phyloP scores from a whole-genome alignment of 2,888 invertebrate genomes.

The Tetranychus piercei region DNA sequence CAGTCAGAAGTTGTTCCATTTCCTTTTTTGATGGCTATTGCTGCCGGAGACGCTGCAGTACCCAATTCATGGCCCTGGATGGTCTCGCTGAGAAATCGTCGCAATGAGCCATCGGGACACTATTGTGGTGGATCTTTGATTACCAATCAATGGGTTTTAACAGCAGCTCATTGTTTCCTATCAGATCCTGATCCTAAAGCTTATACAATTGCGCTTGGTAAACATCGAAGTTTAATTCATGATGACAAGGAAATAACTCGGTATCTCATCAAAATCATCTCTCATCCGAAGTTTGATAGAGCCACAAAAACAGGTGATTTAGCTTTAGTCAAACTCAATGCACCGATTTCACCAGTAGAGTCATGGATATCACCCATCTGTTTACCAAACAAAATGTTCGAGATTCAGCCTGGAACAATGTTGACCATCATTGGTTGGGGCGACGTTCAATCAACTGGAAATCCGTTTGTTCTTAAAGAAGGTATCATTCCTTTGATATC shows the following conservation, averaged over 20 bases:
- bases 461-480: conserved; percentile 24
- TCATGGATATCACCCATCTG: conserved; percentile 22
- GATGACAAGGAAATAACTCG: conserved; percentile 25
- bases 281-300: conserved; percentile 23
- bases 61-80: conserved; percentile 27
- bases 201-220: conserved; percentile 24
- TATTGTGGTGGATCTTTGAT: conserved; percentile 25
- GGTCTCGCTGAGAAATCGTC: conserved; percentile 20
- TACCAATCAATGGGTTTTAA: conserved; percentile 25
- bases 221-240: conserved; percentile 23
- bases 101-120: conserved; percentile 23
- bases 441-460: conserved; percentile 23
- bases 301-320: conserved; percentile 22
- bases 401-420: not conserved
- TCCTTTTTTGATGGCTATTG: conserved; percentile 20
- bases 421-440: conserved; percentile 24
- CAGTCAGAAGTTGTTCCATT: not conserved
- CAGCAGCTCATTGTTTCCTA: conserved; percentile 26
- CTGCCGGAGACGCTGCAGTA: conserved; percentile 23
- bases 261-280: conserved; percentile 23
- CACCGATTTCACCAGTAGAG: conserved; percentile 20
- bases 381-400: conserved; percentile 21
- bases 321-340: conserved; percentile 25
- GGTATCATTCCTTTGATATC: conserved; percentile 24
- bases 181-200: conserved; percentile 7